phyloP scores from a whole-genome alignment of 2,113 vertebrate species.

The Coregonus clupeaformis region DNA sequence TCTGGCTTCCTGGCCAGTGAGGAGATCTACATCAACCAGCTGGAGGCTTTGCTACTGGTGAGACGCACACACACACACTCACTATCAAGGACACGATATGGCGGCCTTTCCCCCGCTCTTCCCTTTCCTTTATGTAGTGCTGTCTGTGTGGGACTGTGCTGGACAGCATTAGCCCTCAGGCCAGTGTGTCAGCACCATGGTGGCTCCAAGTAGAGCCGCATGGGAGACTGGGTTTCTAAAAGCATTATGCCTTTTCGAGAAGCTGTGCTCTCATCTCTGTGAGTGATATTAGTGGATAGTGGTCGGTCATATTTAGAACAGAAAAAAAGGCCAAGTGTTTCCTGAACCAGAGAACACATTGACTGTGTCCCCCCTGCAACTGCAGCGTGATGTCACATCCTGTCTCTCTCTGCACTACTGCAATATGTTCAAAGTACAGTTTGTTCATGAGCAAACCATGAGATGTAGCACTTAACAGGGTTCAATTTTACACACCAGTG shows the following conservation, averaged over 20 bases:
- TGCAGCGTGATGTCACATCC: constrained; percentile 31
- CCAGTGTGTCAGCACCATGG: not conserved
- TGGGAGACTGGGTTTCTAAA: not conserved
- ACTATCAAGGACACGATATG: not conserved
- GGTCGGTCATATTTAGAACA: constrained; percentile 18
- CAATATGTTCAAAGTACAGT: no score
- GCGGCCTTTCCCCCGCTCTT: no score
- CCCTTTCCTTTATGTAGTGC: no score
- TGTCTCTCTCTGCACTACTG: not conserved
- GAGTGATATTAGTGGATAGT: not conserved
- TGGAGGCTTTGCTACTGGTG: constrained; percentile 93
- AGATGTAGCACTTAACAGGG: no score
- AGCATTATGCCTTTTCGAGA: no score
- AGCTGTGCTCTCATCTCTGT: no score
- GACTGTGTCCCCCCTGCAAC: not conserved
- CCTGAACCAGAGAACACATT: constrained; percentile 24
- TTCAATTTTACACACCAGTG: no score
- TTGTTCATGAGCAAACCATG: no score
- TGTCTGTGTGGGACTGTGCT: not conserved
- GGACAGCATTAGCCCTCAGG: not conserved
- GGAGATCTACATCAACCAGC: constrained; percentile 98
- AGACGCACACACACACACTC: constrained; percentile 46
- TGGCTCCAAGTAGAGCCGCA: no score
- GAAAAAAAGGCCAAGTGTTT: constrained; percentile 24
- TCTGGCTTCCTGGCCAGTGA: constrained; percentile 95